phyloP scores from a whole-genome alignment of 2,113 vertebrate species.

The Meles meles region DNA sequence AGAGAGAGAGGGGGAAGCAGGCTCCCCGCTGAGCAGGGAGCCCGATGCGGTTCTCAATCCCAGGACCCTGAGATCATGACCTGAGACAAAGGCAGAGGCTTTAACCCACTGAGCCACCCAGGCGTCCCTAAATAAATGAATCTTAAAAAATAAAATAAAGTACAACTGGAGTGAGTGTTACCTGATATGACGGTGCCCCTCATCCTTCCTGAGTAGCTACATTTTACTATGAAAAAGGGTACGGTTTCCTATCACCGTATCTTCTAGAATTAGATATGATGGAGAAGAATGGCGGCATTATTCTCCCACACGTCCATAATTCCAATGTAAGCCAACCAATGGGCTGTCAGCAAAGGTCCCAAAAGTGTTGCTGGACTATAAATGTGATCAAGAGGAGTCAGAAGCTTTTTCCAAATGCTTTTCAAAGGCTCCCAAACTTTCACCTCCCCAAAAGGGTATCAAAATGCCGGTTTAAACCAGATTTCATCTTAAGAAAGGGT shows the following conservation, averaged over 20 bases:
- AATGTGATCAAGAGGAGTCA: neutral
- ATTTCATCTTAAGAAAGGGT: neutral
- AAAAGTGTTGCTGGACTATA: neutral
- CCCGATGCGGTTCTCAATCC: too few relatives aligned
- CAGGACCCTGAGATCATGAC: too few relatives aligned
- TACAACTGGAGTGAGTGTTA: neutral
- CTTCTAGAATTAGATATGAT: slow-evolving; percentile 58
- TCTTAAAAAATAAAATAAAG: neutral
- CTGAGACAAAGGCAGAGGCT: too few relatives aligned
- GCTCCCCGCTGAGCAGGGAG: too few relatives aligned
- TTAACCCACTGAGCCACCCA: too few relatives aligned
- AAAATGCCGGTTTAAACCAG: slow-evolving; percentile 22
- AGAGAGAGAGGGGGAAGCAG: too few relatives aligned
- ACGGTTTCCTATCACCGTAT: neutral
- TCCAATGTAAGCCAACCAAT: slow-evolving; percentile 43
- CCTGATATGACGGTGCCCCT: slow-evolving; percentile 30
- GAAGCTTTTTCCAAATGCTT: neutral
- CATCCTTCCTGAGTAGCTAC: slow-evolving; percentile 57
- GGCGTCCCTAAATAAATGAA: too few relatives aligned
- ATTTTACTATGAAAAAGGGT: slow-evolving; percentile 49
- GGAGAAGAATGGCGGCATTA: slow-evolving; percentile 61
- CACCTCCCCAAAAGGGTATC: neutral
- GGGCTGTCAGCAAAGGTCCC: neutral
- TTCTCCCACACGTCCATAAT: slow-evolving; percentile 50
- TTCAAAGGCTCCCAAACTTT: neutral